Evolutionary conservation across 2,113 vertebrate species (phyloP).

Genomic region (Lichenostomus cassidix): DNA sequence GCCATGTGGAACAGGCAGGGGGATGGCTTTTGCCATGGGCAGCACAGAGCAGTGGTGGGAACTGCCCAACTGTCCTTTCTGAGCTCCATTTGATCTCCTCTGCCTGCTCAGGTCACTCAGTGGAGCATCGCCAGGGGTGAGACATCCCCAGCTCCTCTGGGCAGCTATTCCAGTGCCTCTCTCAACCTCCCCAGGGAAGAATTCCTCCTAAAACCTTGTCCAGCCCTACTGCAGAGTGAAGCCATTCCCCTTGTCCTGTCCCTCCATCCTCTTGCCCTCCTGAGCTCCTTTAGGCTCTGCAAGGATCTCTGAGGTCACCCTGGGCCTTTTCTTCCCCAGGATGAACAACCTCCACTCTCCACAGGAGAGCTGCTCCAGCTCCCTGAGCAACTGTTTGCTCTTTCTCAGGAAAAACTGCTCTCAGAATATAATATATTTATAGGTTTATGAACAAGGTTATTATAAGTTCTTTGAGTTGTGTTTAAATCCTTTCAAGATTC

Average conservation of each 20-base stretch:
- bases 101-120: not conserved
- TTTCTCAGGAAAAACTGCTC: not conserved
- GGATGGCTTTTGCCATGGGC: not conserved
- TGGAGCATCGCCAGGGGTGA: not conserved
- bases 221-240: accelerated
- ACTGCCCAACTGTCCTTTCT: not conserved
- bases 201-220: no score
- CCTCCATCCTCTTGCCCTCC: not conserved
- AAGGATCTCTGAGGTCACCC: not conserved
- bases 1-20: not conserved
- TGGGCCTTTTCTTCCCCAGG: not conserved
- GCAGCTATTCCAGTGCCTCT: not conserved
- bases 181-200: accelerated
- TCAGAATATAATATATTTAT: not conserved
- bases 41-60: not conserved
- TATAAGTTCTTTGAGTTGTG: not conserved
- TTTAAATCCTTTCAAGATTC: not conserved
- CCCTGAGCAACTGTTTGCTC: no score
- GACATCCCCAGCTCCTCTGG: not conserved
- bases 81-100: not conserved
- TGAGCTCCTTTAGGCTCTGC: not conserved
- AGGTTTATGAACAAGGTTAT: not conserved
- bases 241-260: not conserved
- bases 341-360: not conserved
- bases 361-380: not conserved